A percentile compares a stretch with the other conserved stretches of the same genome.
Conservation (phyloP, 2,113 vertebrate genomes). For the Gymnorhina tibicen region DNA sequence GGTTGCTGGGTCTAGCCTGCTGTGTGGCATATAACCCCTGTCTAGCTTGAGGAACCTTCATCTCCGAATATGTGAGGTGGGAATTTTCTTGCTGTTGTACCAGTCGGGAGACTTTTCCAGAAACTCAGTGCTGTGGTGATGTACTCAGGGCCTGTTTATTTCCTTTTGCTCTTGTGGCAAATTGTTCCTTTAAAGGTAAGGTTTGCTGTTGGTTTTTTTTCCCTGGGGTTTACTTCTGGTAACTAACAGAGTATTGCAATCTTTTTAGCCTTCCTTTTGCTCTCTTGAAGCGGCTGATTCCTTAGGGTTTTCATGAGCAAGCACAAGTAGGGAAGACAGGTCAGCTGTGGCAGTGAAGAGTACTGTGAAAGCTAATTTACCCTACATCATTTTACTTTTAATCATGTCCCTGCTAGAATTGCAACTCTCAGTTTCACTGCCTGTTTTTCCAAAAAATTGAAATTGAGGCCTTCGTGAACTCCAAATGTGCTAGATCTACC, state of each 20-base stretch:
- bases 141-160: neutral
- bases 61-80: neutral
- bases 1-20: neutral
- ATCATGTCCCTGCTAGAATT: neutral
- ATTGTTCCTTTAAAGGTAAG: neutral
- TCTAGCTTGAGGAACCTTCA: neutral
- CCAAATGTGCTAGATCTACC: neutral
- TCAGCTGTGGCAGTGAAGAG: neutral
- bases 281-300: neutral
- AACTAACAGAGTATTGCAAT: neutral
- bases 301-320: neutral
- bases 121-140: neutral
- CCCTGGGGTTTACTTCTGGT: neutral
- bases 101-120: neutral
- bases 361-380: neutral
- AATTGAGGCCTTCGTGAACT: neutral
- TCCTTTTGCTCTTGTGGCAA: neutral
- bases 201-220: rapidly evolving
- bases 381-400: neutral
- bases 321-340: neutral
- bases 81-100: neutral
- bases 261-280: neutral
- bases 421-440: neutral
- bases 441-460: neutral
- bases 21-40: neutral